These are phyloP conservation scores for Macquaria ambigua DNA, from an alignment of 2,113 vertebrate species.

Conservation along the genomic window DNA sequence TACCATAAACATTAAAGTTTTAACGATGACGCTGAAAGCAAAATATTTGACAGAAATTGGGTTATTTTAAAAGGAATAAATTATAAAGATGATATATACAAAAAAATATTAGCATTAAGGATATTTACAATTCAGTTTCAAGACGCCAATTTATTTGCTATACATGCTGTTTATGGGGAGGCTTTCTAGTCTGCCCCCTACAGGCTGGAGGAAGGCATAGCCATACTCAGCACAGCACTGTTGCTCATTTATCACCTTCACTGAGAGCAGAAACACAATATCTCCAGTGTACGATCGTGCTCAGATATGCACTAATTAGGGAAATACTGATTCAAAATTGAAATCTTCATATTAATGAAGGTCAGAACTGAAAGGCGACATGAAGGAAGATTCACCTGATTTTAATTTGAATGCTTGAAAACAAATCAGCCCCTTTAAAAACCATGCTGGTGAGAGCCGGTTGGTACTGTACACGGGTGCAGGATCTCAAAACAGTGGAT, in stretches of 20 bases:
- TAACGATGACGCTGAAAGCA: slow-evolving; percentile 35
- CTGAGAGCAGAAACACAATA: slow-evolving; percentile 1
- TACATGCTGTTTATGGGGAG: slow-evolving; percentile 44
- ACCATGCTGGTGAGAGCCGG: background rate
- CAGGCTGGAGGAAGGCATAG: slow-evolving; percentile 15
- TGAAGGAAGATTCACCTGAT: slow-evolving; percentile 33
- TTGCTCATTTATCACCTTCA: background rate
- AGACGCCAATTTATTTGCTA: slow-evolving; percentile 56
- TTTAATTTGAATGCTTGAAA: slow-evolving; percentile 53
- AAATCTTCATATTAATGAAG: slow-evolving; percentile 24
- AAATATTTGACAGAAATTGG: slow-evolving; percentile 43
- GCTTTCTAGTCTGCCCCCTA: slow-evolving; percentile 30
- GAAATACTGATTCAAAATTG: slow-evolving; percentile 8
- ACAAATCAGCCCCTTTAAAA: slow-evolving; percentile 23
- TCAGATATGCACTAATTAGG: slow-evolving; percentile 20
- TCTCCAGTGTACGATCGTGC: slow-evolving; percentile 68
- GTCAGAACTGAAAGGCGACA: background rate
- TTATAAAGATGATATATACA: slow-evolving; percentile 82
- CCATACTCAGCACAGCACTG: background rate
- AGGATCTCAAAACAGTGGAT: slow-evolving; percentile 35
- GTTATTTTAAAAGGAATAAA: slow-evolving; percentile 80
- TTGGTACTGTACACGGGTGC: background rate
- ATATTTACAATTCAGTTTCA: slow-evolving; percentile 81
- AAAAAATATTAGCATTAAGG: slow-evolving; percentile 65
- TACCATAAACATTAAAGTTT: slow-evolving; percentile 46